These are phyloP conservation scores for Apogon hyalosoma DNA, from an alignment of 2,797 vertebrate species.

Conservation along the genomic window DNA sequence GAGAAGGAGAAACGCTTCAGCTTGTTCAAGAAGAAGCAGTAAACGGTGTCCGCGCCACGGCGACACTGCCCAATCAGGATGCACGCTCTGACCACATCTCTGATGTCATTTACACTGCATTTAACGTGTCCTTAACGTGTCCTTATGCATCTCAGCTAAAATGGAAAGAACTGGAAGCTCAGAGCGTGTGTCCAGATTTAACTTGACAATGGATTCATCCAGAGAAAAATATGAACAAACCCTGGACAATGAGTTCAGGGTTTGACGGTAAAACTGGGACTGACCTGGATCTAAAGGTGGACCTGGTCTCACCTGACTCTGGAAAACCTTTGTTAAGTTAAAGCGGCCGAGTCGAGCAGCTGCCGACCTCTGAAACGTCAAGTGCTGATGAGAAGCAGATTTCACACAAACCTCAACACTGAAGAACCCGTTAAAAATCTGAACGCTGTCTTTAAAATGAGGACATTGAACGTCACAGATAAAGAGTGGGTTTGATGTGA, in stretches of 20 bases:
- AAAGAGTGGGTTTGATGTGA: no score
- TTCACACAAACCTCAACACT: not conserved
- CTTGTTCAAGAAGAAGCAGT: slow-evolving; percentile 97
- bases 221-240: not conserved
- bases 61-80: not conserved
- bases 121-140: not conserved
- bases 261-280: no score
- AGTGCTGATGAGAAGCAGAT: no score
- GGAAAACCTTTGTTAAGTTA: not conserved
- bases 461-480: no score
- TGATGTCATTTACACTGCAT: no score
- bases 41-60: not conserved
- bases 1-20: slow-evolving; percentile 94
- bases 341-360: not conserved
- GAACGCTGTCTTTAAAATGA: no score
- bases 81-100: slow-evolving; percentile 1
- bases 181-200: not conserved
- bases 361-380: not conserved
- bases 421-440: not conserved
- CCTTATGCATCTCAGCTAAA: slow-evolving; percentile 13
- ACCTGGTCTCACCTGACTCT: not conserved
- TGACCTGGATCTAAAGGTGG: no score
- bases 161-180: slow-evolving; percentile 21
- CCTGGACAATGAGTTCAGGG: no score
- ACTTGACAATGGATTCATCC: slow-evolving; percentile 5